Conservation (phyloP, 2,888 invertebrate species). For the Brachypterus glaber region DNA sequence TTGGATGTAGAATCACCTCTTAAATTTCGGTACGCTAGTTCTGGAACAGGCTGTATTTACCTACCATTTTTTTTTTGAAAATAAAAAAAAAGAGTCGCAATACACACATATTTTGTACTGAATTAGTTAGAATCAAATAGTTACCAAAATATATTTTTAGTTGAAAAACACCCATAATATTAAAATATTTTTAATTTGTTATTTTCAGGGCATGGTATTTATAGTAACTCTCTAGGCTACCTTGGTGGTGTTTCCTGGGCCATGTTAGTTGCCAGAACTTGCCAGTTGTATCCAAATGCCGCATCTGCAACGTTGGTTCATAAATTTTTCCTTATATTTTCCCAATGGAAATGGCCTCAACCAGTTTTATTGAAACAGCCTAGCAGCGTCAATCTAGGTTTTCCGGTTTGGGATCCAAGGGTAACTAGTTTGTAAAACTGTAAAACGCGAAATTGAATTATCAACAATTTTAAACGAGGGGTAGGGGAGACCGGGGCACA, state of each 20-base stretch:
- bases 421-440: slow-evolving; percentile 43
- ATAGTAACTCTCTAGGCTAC: slow-evolving; percentile 96
- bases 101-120: too few species aligned
- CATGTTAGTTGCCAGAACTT: slow-evolving; percentile 96
- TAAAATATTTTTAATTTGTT: slow-evolving; percentile 8
- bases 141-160: too few species aligned
- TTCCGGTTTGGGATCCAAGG: slow-evolving; percentile 96
- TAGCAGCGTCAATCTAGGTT: slow-evolving; percentile 76
- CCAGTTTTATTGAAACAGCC: slow-evolving; percentile 93
- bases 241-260: slow-evolving; percentile 99
- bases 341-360: slow-evolving; percentile 98
- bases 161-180: too few species aligned
- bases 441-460: not conserved
- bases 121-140: too few species aligned
- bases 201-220: slow-evolving; percentile 93
- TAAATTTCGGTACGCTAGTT: too few species aligned
- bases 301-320: slow-evolving; percentile 88
- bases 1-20: too few species aligned
- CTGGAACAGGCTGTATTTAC: too few species aligned
- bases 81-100: too few species aligned
- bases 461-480: not conserved
- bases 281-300: slow-evolving; percentile 97
- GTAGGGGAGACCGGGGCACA: too few species aligned
- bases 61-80: too few species aligned
- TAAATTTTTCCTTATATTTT: slow-evolving; percentile 97